Percentiles rank a stretch among this genome's conserved stretches.
Conservation (phyloP, 2,888 invertebrate species). For the Chloroclysta siterata region DNA sequence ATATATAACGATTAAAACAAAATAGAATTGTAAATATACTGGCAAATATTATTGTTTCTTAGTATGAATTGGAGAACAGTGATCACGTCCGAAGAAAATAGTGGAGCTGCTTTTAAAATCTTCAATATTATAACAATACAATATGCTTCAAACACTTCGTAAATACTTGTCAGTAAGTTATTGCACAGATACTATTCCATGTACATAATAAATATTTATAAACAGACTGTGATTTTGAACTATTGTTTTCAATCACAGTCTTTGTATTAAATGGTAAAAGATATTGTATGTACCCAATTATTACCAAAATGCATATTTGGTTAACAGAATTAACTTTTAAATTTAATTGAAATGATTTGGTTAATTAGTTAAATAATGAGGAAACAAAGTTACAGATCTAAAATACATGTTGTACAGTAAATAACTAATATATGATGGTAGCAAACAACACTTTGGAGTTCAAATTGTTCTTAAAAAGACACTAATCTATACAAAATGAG, state of each 20-base stretch:
- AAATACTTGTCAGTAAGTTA: slow-evolving; percentile 14
- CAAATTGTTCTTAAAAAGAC: slow-evolving; percentile 7
- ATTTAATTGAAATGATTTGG: no score
- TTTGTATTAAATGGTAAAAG: no score
- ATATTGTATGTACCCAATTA: no score
- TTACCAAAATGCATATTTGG: no score
- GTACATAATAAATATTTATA: slow-evolving; percentile 26
- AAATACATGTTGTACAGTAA: no score
- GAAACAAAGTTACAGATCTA: no score
- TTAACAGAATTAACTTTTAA: no score
- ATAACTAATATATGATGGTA: no score
- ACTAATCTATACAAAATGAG: slow-evolving; percentile 18
- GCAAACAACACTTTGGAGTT: background rate
- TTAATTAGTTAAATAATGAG: no score
- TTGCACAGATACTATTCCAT: slow-evolving; percentile 13
- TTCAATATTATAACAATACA: slow-evolving; percentile 7
- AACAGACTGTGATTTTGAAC: no score
- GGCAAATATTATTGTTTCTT: background rate
- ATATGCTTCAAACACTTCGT: background rate
- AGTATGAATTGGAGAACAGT: slow-evolving; percentile 1
- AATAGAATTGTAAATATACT: background rate
- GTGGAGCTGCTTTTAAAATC: slow-evolving; percentile 7
- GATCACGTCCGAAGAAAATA: background rate
- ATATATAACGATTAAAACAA: slow-evolving; percentile 7
- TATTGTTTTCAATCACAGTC: no score